Conservation (phyloP, 2,888 invertebrate species). For the Eupithecia subfuscata region DNA sequence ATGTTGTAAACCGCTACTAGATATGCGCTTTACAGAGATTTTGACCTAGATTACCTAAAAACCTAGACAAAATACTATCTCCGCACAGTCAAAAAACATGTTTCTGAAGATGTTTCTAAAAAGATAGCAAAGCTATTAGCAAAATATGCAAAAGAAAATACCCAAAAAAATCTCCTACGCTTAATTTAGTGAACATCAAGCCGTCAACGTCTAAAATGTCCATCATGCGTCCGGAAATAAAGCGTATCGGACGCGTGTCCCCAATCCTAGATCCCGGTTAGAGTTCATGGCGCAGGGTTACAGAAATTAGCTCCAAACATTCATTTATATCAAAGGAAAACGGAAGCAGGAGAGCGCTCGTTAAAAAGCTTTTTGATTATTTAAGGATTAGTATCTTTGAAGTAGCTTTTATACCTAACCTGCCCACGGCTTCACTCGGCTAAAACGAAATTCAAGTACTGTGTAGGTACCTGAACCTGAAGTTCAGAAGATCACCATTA, state of each 20-base stretch:
- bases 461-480: not conserved
- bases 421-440: not conserved
- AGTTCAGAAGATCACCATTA: not conserved
- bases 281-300: constrained; percentile 77
- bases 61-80: not conserved
- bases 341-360: constrained; percentile 1
- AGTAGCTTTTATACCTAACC: not conserved
- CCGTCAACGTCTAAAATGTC: constrained; percentile 32
- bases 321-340: constrained; percentile 32
- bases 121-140: not conserved
- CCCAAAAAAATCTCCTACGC: not conserved
- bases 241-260: constrained; percentile 48
- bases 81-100: not conserved
- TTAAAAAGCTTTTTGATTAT: constrained; percentile 11
- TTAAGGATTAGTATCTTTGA: not conserved
- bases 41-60: not conserved
- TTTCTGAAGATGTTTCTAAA: not conserved
- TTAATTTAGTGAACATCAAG: constrained; percentile 28
- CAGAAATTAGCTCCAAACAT: constrained; percentile 50
- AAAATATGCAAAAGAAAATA: not conserved
- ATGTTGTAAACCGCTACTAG: not conserved
- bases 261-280: constrained; percentile 59
- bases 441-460: not conserved
- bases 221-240: constrained; percentile 49
- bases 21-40: not conserved